phyloP scores from a whole-genome alignment of 37 sponge, comb jelly and placozoan species.

The Crambe crambe region DNA sequence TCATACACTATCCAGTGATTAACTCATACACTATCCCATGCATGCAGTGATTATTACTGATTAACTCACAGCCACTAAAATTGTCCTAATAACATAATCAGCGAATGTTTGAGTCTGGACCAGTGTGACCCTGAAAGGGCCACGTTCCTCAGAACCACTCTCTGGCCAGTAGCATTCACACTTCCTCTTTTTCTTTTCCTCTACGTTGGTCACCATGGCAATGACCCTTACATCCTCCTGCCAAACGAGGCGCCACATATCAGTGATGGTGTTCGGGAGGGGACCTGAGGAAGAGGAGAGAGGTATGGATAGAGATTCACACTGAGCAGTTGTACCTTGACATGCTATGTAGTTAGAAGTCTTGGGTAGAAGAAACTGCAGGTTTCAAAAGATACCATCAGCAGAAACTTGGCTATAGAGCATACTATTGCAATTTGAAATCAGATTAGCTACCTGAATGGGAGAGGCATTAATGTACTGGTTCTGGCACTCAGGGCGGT shows the following conservation, averaged over 20 bases:
- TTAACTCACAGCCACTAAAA: not conserved
- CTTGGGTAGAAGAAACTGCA: not conserved
- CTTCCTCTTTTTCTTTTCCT: not conserved
- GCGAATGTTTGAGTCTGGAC: not conserved
- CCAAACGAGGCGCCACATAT: not conserved
- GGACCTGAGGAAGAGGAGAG: not conserved
- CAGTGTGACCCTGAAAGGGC: not conserved
- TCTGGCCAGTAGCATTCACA: not conserved
- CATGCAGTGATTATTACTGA: no score
- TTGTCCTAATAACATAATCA: not conserved
- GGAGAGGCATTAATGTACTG: not conserved
- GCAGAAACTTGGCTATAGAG: not conserved
- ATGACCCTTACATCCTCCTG: not conserved
- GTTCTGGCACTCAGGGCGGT: not conserved
- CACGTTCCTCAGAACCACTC: not conserved
- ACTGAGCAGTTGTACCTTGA: not conserved
- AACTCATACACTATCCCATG: no score
- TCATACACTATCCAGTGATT: no score
- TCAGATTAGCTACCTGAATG: not conserved
- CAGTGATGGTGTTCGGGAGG: not conserved
- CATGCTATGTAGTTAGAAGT: not conserved
- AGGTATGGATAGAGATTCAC: not conserved
- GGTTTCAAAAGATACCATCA: no score
- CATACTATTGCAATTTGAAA: not conserved
- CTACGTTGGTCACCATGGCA: not conserved